phyloP scores from a whole-genome alignment of 2,113 vertebrate genomes.

The Takifugu bimaculatus region DNA sequence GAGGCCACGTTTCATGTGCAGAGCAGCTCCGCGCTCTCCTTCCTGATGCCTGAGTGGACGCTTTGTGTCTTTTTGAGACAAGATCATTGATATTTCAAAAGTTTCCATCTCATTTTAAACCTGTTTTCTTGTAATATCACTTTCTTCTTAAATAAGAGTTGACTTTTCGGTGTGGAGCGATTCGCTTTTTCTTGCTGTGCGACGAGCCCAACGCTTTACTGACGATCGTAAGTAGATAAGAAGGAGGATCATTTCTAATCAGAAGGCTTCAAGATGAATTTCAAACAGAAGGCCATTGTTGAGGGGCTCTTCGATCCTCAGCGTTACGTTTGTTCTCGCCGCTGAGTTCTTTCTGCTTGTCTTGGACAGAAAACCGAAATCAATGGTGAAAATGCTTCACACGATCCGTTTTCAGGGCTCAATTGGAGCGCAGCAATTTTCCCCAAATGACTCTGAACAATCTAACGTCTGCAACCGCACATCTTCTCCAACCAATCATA shows the following conservation, averaged over 20 bases:
- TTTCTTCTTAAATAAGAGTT: constrained; percentile 41
- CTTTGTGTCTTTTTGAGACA: too few species aligned
- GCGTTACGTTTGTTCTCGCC: constrained; percentile 73
- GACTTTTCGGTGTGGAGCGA: constrained; percentile 38
- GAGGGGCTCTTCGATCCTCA: constrained; percentile 79
- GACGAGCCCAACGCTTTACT: constrained; percentile 39
- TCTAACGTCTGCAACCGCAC: constrained; percentile 71
- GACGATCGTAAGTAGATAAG: constrained; percentile 57
- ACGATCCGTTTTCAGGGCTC: constrained; percentile 79
- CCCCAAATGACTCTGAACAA: constrained; percentile 85
- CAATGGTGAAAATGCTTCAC: constrained; percentile 82
- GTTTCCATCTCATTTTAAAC: constrained; percentile 1
- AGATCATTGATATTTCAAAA: too few species aligned
- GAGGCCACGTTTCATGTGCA: too few species aligned
- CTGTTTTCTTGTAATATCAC: constrained; percentile 25
- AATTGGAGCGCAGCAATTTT: constrained; percentile 84
- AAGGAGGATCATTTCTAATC: constrained; percentile 51
- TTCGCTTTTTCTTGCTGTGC: constrained; percentile 51
- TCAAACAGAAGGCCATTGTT: constrained; percentile 67
- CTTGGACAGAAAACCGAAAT: constrained; percentile 76
- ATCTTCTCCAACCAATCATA: constrained; percentile 59
- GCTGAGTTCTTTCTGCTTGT: constrained; percentile 77
- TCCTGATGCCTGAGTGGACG: too few species aligned
- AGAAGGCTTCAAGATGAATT: constrained; percentile 58
- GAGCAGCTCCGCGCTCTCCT: too few species aligned